Percentiles rank a stretch among this genome's conserved stretches.
Evolutionary conservation across 2,797 vertebrate species (phyloP).

Genomic region (Xiphophorus birchmanni): DNA sequence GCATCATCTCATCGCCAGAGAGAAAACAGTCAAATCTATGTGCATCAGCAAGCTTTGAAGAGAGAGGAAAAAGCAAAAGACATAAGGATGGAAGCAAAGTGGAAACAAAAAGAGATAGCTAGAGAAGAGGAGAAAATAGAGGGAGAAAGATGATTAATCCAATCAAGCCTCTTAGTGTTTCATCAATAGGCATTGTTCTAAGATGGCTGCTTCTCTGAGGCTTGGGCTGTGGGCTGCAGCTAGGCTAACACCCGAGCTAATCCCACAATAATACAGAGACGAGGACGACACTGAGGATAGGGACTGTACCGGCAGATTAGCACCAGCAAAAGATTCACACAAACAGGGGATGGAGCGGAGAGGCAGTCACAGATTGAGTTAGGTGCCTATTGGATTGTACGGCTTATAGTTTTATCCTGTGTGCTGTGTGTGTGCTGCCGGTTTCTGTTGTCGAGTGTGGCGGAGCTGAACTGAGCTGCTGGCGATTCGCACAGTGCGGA

Average conservation of each 20-base stretch:
- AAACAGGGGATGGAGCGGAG: slow-evolving; percentile 48
- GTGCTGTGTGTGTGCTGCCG: slow-evolving; percentile 67
- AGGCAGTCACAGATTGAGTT: slow-evolving; percentile 61
- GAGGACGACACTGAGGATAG: slow-evolving; percentile 64
- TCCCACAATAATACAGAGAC: slow-evolving; percentile 75
- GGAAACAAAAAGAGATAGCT: slow-evolving; percentile 47
- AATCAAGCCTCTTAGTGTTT: slow-evolving; percentile 80
- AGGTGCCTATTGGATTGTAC: slow-evolving; percentile 69
- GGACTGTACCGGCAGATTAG: slow-evolving; percentile 73
- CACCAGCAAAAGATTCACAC: slow-evolving; percentile 64
- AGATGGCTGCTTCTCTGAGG: slow-evolving; percentile 77
- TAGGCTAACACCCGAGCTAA: slow-evolving; percentile 76
- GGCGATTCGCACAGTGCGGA: slow-evolving; percentile 46
- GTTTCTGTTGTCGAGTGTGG: slow-evolving; percentile 43
- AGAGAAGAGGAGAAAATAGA: slow-evolving; percentile 23
- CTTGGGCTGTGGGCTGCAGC: slow-evolving; percentile 66
- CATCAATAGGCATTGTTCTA: slow-evolving; percentile 83
- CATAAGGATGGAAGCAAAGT: slow-evolving; percentile 39
- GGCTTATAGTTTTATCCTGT: slow-evolving; percentile 65
- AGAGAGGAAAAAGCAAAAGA: slow-evolving; percentile 28
- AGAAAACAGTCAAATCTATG: slow-evolving; percentile 46
- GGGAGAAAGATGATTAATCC: slow-evolving; percentile 78
- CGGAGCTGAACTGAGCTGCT: slow-evolving; percentile 57
- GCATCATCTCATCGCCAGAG: slow-evolving; percentile 34
- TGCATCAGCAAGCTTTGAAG: slow-evolving; percentile 46